Conservation (phyloP, 2,797 vertebrate species). For the Anguilla anguilla region DNA sequence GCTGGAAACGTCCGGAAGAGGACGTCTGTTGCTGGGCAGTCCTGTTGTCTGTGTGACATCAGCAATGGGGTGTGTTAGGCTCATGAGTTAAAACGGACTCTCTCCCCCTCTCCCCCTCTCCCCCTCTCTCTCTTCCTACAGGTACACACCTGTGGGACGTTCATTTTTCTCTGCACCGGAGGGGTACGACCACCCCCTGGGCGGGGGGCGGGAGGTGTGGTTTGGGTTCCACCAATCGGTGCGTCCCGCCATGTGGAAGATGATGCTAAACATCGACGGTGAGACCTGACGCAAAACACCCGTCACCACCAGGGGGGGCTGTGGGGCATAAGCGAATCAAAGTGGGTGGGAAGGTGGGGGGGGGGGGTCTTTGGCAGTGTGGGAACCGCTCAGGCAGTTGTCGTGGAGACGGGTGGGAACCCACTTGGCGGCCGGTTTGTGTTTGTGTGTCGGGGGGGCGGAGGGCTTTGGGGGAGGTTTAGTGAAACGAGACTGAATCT, state of each 20-base stretch:
- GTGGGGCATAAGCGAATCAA: constrained; percentile 29
- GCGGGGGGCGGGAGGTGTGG: constrained; percentile 97
- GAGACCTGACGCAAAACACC: constrained; percentile 44
- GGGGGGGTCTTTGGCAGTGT: constrained; percentile 42
- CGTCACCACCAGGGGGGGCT: neutral
- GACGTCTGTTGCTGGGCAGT: neutral
- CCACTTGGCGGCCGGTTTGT: constrained; percentile 19
- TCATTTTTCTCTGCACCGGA: constrained; percentile 98
- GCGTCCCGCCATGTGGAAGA: constrained; percentile 99
- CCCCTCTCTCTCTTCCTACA: constrained; percentile 47
- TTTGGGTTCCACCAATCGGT: constrained; percentile 99
- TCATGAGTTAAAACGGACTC: neutral
- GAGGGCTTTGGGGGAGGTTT: constrained; percentile 54
- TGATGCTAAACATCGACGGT: constrained; percentile 99
- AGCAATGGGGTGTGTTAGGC: too few species aligned
- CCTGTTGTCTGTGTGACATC: neutral
- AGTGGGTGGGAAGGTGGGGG: constrained; percentile 40
- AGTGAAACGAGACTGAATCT: neutral
- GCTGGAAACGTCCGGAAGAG: neutral
- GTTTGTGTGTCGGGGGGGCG: constrained; percentile 44
- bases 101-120: neutral
- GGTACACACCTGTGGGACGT: constrained; percentile 97
- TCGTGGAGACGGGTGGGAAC: constrained; percentile 54
- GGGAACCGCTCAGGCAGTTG: constrained; percentile 58
- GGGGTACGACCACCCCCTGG: constrained; percentile 96